Base-by-base conservation (phyloP, 2,113 vertebrate genomes). In the Nibea albiflora region DNA sequence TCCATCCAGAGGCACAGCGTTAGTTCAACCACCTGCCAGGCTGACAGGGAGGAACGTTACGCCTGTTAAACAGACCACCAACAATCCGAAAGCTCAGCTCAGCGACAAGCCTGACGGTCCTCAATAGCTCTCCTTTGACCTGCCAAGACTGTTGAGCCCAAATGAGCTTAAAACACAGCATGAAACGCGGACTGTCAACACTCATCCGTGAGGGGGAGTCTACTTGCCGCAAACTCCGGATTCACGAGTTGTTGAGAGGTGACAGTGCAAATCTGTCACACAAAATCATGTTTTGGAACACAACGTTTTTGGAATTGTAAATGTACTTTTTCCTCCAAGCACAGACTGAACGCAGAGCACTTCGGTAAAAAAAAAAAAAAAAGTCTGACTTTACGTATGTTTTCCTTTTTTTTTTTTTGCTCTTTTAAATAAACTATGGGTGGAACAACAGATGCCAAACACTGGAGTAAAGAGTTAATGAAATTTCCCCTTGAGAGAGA, bases 101-200 rank as follows among this genome's bases (percentile, higher is more conserved):
- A 50, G 78, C 61, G 84, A 90, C 85, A 70, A 46, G 76, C 74
- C 77, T 67, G 73, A 66, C 50, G 71, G 56, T 70, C 81, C 85
- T 79, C 84, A 61, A 61, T 42, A 67, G 85, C 74, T 71, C 73
- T 61, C 72, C 84, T 86, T 74, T 86, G 80, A 84, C 86, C 78
- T 85, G 81, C 86, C 86, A 88, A 87, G 61, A 79, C 72, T 61
- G 66, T 50, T 68, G 84, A 86, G 81, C 80, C 79, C 85, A 89
- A 90, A 92, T 86, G 76, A 89, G 90, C 87, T 90, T 84, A 72
- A 87, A 84, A 85, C 58, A 1, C 90, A 83, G 80, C 84, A 63
- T 84, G 88, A 92, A 90, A 89, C 73, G 56, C 80, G 71, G 28
- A 46, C 84, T 84, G 86, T 85, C 17, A 19, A 80, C 53, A 26